Evolutionary conservation across 2,797 vertebrate species (phyloP), one percentile per base, ranked within the genome.

Genomic region (Sebastes kiyomatsui): DNA sequence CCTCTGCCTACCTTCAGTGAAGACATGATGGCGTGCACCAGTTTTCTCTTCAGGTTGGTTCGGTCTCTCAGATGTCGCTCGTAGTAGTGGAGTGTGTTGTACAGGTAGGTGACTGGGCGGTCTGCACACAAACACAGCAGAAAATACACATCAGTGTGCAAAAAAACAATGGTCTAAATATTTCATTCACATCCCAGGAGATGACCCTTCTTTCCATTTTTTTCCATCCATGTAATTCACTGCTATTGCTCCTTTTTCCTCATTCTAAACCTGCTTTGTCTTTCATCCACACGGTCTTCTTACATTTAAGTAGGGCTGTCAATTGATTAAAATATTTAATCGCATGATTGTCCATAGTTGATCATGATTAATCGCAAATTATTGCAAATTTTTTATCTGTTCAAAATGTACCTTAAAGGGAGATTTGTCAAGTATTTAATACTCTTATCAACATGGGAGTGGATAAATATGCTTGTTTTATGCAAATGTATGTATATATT

Each of bases 11-110:
- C 94, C 93, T 99, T 99, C 54, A 99, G 96, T 0, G 99, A 99
- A 33, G 97, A 98, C 94, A 99, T 99, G 92, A 99, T 99, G 58
- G 98, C 96, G 52, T 99, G 98, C 62, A 99, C 99, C 32, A 99
- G 96, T 72, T 99, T 99, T 10, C 98, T 96, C 94, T 99, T 99
- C 81, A 99, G 96, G 90, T 96, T 97, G 76, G 97, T 96, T 30
- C 98, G 96, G 6, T 99, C 97, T 75, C 98, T 94, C 80, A 99
- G 96, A 62, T 99, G 98, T n/a, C 95, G 93, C 87, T 99, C 99
- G 0, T 99, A 99, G 88, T 99, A 99, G 90, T 99, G 99, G 52
- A 99, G 96, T 0, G 99, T 99, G 93, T 99, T 99, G 95, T 99
- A 99, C 33, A 99, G 93, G 83, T 99, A 99, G n/a, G 99, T 99